Evolutionary conservation across 2,888 invertebrate species (phyloP), one percentile per base, ranked within the genome.

Genomic region (Dendrolimus houi): DNA sequence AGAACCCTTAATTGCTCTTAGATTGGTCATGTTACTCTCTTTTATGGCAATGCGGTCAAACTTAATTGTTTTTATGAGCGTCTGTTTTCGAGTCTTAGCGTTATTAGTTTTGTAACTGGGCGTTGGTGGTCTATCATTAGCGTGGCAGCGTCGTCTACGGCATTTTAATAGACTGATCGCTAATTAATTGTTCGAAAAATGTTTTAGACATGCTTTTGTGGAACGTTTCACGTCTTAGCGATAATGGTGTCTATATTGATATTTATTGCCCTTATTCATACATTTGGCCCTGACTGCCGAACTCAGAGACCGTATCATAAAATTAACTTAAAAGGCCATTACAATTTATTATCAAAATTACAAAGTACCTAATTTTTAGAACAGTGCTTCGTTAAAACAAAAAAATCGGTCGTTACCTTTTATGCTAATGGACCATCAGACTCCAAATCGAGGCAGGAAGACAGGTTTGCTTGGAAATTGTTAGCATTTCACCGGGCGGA

Each of bases 11-110:
- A 89, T 89, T 87, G 85, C 82, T 81, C 81, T 77, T 61, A 73
- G 79, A 83, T 86, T 84, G 87, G 83, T 83, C 78, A 77, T 83
- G 87, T 85, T 87, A 85, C 83, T 83, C 79, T 83, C 79, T 79
- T 84, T 86, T 87, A 88, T 86, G 86, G 89, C 86, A 85, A 84
- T 76, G 87, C 86, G 89, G 87, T 84, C 86, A 83, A 81, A 81
- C 78, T 78, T 87, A 84, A 89, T 88, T 87, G 87, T 86, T 86
- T 89, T 88, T 86, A 89, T 85, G 87, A 77, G 77, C 77, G 83
- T 78, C 85, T 85, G 83, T 83, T 86, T 88, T 87, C 12, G 47
- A 47, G 47, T 85, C 12, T 59, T 66, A 70, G 72, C 74, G 73
- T 77, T 85, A 85, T 85, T 83, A 79, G 79, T 82, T 81, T 75